Conservation (phyloP, 2,888 invertebrate genomes). For the Linyphia triangularis region DNA sequence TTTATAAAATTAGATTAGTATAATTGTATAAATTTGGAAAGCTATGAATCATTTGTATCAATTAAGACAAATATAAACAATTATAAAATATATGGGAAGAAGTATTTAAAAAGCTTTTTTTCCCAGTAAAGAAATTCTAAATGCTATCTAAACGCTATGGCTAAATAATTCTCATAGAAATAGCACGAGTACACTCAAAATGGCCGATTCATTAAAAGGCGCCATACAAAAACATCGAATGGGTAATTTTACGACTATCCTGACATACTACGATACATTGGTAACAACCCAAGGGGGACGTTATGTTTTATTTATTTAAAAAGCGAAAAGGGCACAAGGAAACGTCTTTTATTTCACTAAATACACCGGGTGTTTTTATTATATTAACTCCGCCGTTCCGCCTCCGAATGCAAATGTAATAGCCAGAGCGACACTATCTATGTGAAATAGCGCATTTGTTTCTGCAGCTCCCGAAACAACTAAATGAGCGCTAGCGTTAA, state of each 20-base stretch:
- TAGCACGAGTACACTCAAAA: background rate
- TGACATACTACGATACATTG: conserved; percentile 39
- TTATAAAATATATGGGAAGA: no score
- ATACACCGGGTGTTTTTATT: conserved; percentile 61
- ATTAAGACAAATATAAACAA: no score
- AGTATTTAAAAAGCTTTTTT: no score
- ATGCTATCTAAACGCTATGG: no score
- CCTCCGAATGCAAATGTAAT: conserved; percentile 67
- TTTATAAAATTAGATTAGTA: no score
- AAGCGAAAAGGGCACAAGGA: conserved; percentile 4
- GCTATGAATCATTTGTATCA: no score
- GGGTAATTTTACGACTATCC: conserved; percentile 46
- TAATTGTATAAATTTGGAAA: no score
- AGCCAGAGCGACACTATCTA: conserved; percentile 68
- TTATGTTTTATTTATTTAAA: conserved; percentile 65
- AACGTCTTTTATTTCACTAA: conserved; percentile 56
- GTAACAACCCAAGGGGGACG: conserved; percentile 55
- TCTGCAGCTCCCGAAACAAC: conserved; percentile 25
- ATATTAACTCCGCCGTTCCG: conserved; percentile 50
- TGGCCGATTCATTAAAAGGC: conserved; percentile 58
- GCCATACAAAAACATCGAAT: background rate
- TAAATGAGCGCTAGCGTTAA: conserved; percentile 62
- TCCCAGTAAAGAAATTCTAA: no score
- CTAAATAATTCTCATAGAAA: no score
- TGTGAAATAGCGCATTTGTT: conserved; percentile 48